Conservation (phyloP, 2,113 vertebrate genomes). For the Glaucomys volans region DNA sequence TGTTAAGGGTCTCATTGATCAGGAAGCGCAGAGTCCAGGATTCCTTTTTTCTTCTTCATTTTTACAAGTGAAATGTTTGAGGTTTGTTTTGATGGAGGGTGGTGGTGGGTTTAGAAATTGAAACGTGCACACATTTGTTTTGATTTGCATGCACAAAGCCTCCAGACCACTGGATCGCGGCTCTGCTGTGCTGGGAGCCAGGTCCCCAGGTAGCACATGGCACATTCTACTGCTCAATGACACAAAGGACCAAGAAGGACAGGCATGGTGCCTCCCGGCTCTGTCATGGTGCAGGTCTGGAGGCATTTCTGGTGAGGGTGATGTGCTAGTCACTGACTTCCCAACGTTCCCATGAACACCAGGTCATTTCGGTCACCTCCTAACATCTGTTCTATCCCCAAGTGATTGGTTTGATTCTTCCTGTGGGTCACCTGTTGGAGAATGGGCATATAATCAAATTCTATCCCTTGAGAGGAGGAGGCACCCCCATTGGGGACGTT, state of each 20-base stretch:
- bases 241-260: neutral
- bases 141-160: no score
- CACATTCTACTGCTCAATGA: neutral
- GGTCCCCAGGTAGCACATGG: neutral
- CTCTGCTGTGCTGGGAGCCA: neutral
- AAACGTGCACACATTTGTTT: fast-evolving
- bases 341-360: neutral
- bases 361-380: neutral
- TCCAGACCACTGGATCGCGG: neutral
- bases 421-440: no score
- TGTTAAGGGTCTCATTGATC: neutral
- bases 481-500: neutral
- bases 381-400: neutral
- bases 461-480: neutral
- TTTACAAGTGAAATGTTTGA: neutral
- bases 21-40: neutral
- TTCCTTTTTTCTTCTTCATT: neutral
- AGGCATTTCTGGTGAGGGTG: neutral
- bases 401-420: neutral
- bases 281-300: neutral
- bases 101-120: neutral
- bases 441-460: neutral
- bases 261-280: neutral
- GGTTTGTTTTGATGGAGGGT: neutral
- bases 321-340: neutral